Base-by-base conservation (phyloP, 2,888 invertebrate species). In the Terebella lapidaria region DNA sequence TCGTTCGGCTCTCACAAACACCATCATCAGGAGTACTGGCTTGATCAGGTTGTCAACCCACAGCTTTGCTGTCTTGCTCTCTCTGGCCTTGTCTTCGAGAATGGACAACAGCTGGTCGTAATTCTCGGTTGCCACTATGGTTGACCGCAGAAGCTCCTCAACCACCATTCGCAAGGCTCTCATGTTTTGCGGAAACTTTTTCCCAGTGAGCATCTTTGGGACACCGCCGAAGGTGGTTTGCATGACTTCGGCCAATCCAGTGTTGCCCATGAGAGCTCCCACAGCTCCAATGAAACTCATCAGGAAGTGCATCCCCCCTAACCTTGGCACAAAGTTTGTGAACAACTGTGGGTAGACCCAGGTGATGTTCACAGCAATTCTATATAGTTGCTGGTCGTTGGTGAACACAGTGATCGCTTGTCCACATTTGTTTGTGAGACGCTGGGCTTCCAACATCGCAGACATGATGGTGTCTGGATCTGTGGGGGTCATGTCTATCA, bases 11-110 rank as follows among this genome's bases (percentile, higher is more conserved):
- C 49, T 10, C 5, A 26, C 25, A 26, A 53, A 53, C 27, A 53
- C 15, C 24, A 53, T 53, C 53, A 53, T 53, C 5, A 53, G 5
- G 25, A 53, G 24, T 26, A 53, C 53, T 15, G 53, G 53, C 20
- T 25, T 53, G 24, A 53, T 53, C 25, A 53, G 20, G 27, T 26
- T 15, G 10, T 53, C 53, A 53, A 53, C 10, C 53, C 53, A 53
- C 5, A 53, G 27, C 24, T 5, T 22, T 25, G 24, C 53, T 25
- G 53, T 53, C 4, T 27, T 5, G 20, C 53, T 53, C 10, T 10
- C 5, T 10, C 15, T 26, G 10, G 53, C 53, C 10, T 26, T 25
- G 24, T 22, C 24, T 25, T 53, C 53, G 5, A 53, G 10, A 5
- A 53, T 20, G 5, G 22, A 18, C 49, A 49, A 18, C 49, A 49